These are phyloP conservation scores for Macroramphosus scolopax DNA, from an alignment of 2,797 vertebrate genomes.

Conservation along the genomic window DNA sequence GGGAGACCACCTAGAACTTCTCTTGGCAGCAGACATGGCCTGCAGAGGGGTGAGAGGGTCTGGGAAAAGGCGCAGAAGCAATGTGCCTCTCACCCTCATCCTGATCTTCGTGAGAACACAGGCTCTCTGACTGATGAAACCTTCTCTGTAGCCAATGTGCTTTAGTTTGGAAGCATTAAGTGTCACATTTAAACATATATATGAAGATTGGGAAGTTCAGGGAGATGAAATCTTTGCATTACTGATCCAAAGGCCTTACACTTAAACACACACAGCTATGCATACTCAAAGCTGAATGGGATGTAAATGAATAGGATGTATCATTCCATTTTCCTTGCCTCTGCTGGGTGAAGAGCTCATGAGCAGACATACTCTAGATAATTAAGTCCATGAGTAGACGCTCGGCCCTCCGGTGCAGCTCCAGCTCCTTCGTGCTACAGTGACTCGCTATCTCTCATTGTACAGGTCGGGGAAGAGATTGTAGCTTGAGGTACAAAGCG, in stretches of 20 bases:
- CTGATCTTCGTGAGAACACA: slow-evolving; percentile 73
- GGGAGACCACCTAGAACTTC: slow-evolving; percentile 71
- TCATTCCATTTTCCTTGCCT: too few species aligned
- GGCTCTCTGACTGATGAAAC: slow-evolving; percentile 48
- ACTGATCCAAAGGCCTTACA: slow-evolving; percentile 24
- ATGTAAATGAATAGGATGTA: slow-evolving; percentile 24
- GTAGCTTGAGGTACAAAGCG: too few species aligned
- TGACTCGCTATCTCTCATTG: too few species aligned
- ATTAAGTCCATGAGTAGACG: too few species aligned
- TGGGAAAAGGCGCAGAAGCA: slow-evolving; percentile 62
- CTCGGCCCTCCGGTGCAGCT: too few species aligned
- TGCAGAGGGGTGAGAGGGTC: slow-evolving; percentile 53
- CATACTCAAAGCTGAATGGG: slow-evolving; percentile 16
- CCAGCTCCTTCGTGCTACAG: too few species aligned
- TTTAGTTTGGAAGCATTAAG: slow-evolving; percentile 37
- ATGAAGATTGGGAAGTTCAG: slow-evolving; percentile 34
- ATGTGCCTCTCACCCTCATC: slow-evolving; percentile 56
- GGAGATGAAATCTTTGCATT: slow-evolving; percentile 19
- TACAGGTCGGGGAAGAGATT: too few species aligned
- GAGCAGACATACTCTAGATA: too few species aligned
- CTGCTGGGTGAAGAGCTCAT: too few species aligned
- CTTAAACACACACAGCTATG: too few species aligned
- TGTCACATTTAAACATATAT: slow-evolving; percentile 47
- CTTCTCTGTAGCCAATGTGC: slow-evolving; percentile 38
- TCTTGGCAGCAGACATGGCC: slow-evolving; percentile 54